Percentiles rank a stretch among this genome's conserved stretches.
phyloP scores from a whole-genome alignment of 2,797 vertebrate genomes.

The Dipus sagitta region DNA sequence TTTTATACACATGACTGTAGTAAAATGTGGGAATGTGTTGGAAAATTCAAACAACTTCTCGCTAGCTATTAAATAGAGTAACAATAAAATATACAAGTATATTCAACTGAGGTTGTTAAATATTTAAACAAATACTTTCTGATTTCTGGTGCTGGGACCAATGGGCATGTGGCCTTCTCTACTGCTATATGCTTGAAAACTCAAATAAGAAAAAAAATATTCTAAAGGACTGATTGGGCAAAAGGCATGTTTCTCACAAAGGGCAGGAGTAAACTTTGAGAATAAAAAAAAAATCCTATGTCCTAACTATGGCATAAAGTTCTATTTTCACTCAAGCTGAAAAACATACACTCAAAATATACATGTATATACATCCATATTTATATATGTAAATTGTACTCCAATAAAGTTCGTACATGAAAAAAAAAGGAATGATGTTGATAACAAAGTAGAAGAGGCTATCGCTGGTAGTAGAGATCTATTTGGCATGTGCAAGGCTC shows the following conservation, averaged over 20 bases:
- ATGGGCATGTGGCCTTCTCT: not conserved
- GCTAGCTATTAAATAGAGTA: not conserved
- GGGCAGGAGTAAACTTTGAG: not conserved
- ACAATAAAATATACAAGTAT: not conserved
- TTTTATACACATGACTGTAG: not conserved
- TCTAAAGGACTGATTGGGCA: not conserved
- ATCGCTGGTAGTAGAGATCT: not conserved
- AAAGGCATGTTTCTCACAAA: not conserved
- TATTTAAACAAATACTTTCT: not conserved
- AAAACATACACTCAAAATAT: not conserved
- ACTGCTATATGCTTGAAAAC: not conserved
- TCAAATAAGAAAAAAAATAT: not conserved
- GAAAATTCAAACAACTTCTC: not conserved
- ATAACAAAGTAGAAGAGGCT: not conserved
- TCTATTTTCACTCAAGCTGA: not conserved
- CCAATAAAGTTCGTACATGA: not conserved
- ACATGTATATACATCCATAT: too few species aligned
- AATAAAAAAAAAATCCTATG: not conserved
- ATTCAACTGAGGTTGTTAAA: not conserved
- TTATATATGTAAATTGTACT: not conserved
- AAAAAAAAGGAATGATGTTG: not conserved
- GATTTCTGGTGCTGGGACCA: not conserved
- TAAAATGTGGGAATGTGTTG: not conserved
- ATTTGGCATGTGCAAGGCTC: too few species aligned
- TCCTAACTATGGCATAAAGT: not conserved